Evolutionary conservation across 2,797 vertebrate genomes (phyloP), one percentile per base, ranked within the genome.

Genomic region (Todus mexicanus): DNA sequence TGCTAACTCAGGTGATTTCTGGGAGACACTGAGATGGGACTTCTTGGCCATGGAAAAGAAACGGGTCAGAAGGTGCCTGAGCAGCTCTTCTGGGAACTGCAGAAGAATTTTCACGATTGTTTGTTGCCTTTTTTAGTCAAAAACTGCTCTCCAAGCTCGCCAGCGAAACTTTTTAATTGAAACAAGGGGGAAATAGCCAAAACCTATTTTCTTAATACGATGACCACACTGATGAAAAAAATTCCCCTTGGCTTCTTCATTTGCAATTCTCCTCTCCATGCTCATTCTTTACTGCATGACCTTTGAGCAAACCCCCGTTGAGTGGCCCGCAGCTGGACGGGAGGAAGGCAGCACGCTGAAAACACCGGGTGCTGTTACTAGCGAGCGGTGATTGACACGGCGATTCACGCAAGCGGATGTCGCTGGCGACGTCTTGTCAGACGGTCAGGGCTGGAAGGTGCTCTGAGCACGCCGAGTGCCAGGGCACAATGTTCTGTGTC

Each of bases 61-160:
- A 61, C 2, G 1, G 21, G 15, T 12, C 3, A 11, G 56, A 56
- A 69, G 20, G 15, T 0, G 1, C 25, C 37, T 6, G 27, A 83
- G 26, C 66, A 72, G 53, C 22, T 81, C 54, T 59, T 25, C 22
- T 10, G 21, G 73, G 42, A 45, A 35, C 1, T 48, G 27, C 27
- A 63, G 45, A 71, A 79, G 5, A 3, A n/a, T 31, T 72, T 50
- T 61, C 64, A 51, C 43, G 27, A 56, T 7, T 7, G 4, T 9
- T 6, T 7, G 4, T 9, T 6, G 65, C 31, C 23, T 50, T 70
- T 76, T 80, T 50, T 7, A 59, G 42, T n/a, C 19, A 61, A 60
- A 87, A 60, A 6, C 18, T 21, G 18, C 35, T 59, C 15, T 45
- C n/a, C 57, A 45, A 63, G 12, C 29, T 74, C 38, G 65, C 35